Evolutionary conservation across 2,113 vertebrate species (phyloP).

Genomic region (Phalacrocorax aristotelis): DNA sequence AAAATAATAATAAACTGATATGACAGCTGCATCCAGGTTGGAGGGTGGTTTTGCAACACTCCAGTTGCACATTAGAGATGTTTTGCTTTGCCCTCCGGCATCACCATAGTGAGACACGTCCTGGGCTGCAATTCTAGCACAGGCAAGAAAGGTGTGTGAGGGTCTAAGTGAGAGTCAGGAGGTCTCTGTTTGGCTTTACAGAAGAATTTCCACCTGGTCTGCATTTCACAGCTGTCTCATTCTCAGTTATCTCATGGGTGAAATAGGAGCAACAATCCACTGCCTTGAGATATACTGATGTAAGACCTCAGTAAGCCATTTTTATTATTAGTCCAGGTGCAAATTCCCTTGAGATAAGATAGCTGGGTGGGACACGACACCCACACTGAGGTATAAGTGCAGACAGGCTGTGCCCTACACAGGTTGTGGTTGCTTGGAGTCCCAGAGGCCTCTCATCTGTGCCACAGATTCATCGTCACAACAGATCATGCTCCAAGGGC

Average conservation of each 20-base stretch:
- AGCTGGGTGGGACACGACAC: neutral
- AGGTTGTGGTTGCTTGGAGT: neutral
- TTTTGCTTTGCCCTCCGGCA: neutral
- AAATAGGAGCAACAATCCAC: neutral
- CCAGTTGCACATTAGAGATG: neutral
- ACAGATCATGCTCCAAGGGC: neutral
- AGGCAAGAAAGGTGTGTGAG: neutral
- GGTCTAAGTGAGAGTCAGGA: neutral
- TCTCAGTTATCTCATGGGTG: neutral
- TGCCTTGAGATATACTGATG: neutral
- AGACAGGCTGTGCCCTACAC: neutral
- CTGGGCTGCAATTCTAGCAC: neutral
- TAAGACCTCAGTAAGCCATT: neutral
- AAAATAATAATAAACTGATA: neutral
- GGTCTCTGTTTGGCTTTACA: neutral
- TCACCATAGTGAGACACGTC: rapidly evolving
- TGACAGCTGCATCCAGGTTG: neutral
- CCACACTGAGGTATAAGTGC: neutral
- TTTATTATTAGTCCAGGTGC: neutral
- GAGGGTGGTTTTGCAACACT: neutral
- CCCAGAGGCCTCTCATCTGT: neutral
- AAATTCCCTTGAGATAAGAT: neutral
- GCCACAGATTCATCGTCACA: neutral
- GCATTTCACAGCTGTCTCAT: neutral
- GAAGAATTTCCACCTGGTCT: neutral